Evolutionary conservation across 2,797 vertebrate genomes (phyloP).

Genomic region (Sternarchorhynchus goeldii): DNA sequence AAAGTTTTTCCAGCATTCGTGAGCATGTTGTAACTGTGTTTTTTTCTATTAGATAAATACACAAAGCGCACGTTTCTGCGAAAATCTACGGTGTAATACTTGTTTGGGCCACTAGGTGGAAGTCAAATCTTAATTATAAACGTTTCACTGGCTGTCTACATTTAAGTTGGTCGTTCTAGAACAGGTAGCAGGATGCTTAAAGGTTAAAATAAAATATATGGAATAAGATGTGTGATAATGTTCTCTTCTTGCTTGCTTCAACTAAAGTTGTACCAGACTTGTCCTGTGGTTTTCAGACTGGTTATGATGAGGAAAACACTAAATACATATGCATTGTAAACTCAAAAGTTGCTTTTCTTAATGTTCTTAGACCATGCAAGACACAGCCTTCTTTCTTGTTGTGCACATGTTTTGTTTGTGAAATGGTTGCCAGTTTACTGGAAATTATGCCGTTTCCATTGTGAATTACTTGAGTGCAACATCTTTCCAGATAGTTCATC

Average conservation of each 20-base stretch:
- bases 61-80: not conserved
- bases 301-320: too few species aligned
- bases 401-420: not conserved
- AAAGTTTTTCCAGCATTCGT: not conserved
- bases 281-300: not conserved
- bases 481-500: not conserved
- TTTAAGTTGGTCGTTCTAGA: not conserved
- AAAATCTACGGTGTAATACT: slow-evolving; percentile 7
- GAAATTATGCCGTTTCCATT: not conserved
- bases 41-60: not conserved
- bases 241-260: too few species aligned
- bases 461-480: not conserved
- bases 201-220: not conserved
- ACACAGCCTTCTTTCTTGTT: not conserved
- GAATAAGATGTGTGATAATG: not conserved
- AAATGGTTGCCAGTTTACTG: not conserved
- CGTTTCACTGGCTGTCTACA: not conserved
- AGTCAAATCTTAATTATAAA: slow-evolving; percentile 57
- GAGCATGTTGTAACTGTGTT: not conserved
- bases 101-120: slow-evolving; percentile 68
- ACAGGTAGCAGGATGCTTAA: not conserved
- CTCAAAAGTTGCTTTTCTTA: not conserved
- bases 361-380: not conserved
- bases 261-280: not conserved
- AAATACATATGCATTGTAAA: too few species aligned